phyloP scores from a whole-genome alignment of 2,888 invertebrate species.

The Hyles lineata region DNA sequence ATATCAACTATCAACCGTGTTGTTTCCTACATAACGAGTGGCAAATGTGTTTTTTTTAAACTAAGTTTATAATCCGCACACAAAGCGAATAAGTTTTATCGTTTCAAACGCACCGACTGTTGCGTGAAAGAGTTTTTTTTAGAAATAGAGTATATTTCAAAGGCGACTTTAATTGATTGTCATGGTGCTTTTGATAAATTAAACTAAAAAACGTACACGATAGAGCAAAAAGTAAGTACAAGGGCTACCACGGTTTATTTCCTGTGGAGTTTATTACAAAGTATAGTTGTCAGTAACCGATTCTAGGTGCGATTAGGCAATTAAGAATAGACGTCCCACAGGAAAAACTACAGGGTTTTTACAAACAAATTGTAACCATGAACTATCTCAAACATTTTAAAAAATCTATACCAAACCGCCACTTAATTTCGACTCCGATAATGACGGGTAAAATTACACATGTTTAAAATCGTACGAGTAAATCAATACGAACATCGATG shows the following conservation, averaged over 20 bases:
- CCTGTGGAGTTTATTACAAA: background rate
- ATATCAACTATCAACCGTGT: conserved; percentile 30
- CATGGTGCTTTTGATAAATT: background rate
- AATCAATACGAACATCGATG: background rate
- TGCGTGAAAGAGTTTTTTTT: too few relatives aligned
- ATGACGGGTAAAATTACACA: too few relatives aligned
- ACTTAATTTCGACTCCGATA: too few relatives aligned
- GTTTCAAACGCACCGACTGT: too few relatives aligned
- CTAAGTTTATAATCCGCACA: background rate
- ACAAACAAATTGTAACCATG: too few relatives aligned
- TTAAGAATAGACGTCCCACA: too few relatives aligned
- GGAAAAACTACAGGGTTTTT: too few relatives aligned
- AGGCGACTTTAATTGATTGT: background rate
- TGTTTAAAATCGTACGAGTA: background rate
- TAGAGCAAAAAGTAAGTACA: background rate
- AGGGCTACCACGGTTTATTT: background rate
- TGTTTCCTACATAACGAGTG: conserved; percentile 7
- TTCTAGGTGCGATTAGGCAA: background rate
- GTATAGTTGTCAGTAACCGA: background rate
- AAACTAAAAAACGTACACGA: background rate
- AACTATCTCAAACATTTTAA: too few relatives aligned
- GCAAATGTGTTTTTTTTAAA: conserved; percentile 11
- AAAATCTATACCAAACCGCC: too few relatives aligned
- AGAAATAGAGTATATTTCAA: too few relatives aligned
- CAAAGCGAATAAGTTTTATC: too few relatives aligned